Base-by-base conservation (phyloP, 1,140 invertebrate species). In the Aphelinus atriplicis region DNA sequence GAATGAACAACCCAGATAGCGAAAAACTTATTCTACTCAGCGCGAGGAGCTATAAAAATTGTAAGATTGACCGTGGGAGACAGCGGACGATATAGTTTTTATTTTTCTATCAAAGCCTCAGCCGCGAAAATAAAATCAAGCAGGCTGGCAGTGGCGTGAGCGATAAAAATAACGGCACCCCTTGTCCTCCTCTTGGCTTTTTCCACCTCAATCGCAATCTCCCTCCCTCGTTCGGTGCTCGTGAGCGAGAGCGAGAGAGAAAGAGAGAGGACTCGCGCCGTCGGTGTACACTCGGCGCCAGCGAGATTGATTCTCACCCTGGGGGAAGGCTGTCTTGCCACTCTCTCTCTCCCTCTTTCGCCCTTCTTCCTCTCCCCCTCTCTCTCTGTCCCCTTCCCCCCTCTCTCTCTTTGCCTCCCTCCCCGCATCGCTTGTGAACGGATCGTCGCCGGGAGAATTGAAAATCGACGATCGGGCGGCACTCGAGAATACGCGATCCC, bases 261-360 rank as follows among this genome's bases (percentile, higher is more conserved):
- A 26, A 26, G 26, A 26, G 26, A 26, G 51, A 53, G 51, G 4
- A 6, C 9, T 53, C 53, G 45, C 7, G 43, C 45, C 46, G 62
- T 65, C n/a, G 46, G 10, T 65, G 58, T 45, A 51, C 2, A 26
- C 43, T 56, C 50, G 56, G 64, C 65, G 63, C 64, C 64, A 53
- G 47, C 53, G 42, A 73, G 57, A 73, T 73, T 73, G 72, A 73
- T 81, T 81, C 78, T 74, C 75, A 77, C 73, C 80, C 80, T 76
- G 64, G 75, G 75, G 77, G 72, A 80, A 67, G 77, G 75, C 78
- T 80, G 78, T 78, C 75, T 78, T 75, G 43, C 53, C 48, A 6
- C 45, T 6, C 64, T 48, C 50, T n/a, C 65, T 60, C 57, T 6
- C 51, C 4, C 51, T 53, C 51, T 26, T 26, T 26, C 26, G 26